Percentiles rank a stretch among this genome's conserved stretches.
Evolutionary conservation across 1,140 invertebrate species (phyloP).

Genomic region (Latrodectus geometricus): DNA sequence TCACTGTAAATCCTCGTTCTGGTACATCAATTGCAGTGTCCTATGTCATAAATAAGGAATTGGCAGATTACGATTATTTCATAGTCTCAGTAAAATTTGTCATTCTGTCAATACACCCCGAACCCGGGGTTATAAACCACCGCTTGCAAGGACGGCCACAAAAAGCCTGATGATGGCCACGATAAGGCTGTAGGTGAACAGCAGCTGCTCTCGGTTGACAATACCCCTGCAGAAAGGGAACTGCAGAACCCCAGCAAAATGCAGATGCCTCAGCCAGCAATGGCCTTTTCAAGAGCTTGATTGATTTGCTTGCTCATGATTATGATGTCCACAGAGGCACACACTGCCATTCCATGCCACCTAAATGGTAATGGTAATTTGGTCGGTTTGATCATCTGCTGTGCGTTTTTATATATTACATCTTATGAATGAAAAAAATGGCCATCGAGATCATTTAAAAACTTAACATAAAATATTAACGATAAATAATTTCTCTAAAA

Average conservation of each 20-base stretch:
- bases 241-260: constrained; percentile 19
- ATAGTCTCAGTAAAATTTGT: background rate
- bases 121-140: background rate
- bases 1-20: background rate
- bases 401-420: too few species aligned
- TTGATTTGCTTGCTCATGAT: constrained; percentile 57
- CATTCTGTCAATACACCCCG: background rate
- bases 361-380: too few species aligned
- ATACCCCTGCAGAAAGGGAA: background rate
- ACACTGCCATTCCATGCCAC: too few species aligned
- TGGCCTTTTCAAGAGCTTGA: constrained; percentile 22
- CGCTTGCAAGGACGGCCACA: background rate
- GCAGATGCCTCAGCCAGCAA: constrained; percentile 13
- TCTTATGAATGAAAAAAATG: too few species aligned
- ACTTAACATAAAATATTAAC: too few species aligned
- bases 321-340: constrained; percentile 12
- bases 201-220: constrained; percentile 37
- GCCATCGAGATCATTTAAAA: too few species aligned
- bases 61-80: constrained; percentile 52
- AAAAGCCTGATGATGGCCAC: constrained; percentile 28
- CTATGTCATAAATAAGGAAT: constrained; percentile 1
- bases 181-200: constrained; percentile 29
- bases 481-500: too few species aligned
- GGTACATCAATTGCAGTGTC: background rate
- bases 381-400: too few species aligned